Base-by-base conservation (phyloP, 2,888 invertebrate genomes). In the Bhutanitis thaidina region DNA sequence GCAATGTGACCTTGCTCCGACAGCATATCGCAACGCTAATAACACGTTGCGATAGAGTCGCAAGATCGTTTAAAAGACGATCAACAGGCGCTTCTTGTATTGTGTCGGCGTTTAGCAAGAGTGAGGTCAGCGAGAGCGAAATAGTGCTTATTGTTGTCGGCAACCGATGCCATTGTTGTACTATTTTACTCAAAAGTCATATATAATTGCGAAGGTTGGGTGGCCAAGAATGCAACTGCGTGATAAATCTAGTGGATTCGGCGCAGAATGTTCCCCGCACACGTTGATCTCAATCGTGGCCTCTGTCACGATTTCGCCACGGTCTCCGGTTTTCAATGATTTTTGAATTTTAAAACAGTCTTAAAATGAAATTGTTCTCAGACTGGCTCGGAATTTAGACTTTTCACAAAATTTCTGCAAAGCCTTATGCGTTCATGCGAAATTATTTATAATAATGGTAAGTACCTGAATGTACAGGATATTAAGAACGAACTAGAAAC, bases 31-130 rank as follows among this genome's bases (percentile, higher is more conserved):
- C 74, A 80, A 80, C 68, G 69, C 77, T 78, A 80, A 78, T 80
- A 81, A 68, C 38, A 55, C 69, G 69, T 79, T 80, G 78, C 82
- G 75, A 73, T 79, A 77, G 69, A 71, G 71, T 77, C 75, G 76
- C 77, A 72, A 82, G 79, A 87, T 79, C 86, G 71, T 82, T 87
- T 87, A 87, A 87, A 87, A 86, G 81, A 82, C 86, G 83, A 88
- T 88, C 84, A 86, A 72, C 74, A 63, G 60, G 69, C 64, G 74
- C 80, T 80, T 77, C 80, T 86, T 65, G 71, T 72, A 81, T 80
- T 84, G 79, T 69, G 65, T 68, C 61, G 65, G 67, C 65, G 74
- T 84, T 83, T 80, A 76, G 82, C 77, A 83, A 86, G 69, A 64
- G 71, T 67, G 69, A 75, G 79, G 78, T 83, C 81, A 77, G 67